Percentiles rank a stretch among this genome's conserved stretches.
Conservation (phyloP, 2,888 invertebrate species). For the Andrena praecox region DNA sequence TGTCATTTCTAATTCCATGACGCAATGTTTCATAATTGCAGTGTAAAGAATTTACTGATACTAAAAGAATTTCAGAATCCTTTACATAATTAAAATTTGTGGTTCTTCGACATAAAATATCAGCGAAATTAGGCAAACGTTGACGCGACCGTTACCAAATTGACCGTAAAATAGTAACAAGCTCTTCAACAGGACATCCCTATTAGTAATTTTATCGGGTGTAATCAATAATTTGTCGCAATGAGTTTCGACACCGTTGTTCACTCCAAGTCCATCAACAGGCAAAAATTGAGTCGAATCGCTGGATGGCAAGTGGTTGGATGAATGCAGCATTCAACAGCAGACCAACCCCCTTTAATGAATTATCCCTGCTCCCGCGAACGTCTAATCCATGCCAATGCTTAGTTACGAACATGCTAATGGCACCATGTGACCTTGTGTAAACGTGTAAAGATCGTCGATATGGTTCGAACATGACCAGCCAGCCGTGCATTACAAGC, state of each 20-base stretch:
- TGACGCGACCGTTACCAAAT: constrained; percentile 17
- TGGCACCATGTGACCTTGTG: constrained; percentile 62
- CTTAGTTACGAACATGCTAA: constrained; percentile 53
- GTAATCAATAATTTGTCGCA: constrained; percentile 56
- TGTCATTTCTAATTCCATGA: not conserved
- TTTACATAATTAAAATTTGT: too few species aligned
- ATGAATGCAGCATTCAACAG: constrained; percentile 49
- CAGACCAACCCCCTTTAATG: constrained; percentile 53
- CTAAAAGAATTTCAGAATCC: not conserved
- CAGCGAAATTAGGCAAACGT: too few species aligned
- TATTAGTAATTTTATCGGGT: constrained; percentile 34
- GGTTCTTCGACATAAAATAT: too few species aligned
- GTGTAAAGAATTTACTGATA: not conserved
- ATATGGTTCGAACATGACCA: constrained; percentile 53
- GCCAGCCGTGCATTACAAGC: constrained; percentile 32
- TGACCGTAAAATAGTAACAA: constrained; percentile 23
- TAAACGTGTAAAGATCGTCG: constrained; percentile 61
- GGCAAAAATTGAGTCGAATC: constrained; percentile 54
- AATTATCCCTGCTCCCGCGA: constrained; percentile 6
- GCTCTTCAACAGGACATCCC: not conserved
- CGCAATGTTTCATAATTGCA: not conserved
- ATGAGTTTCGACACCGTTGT: constrained; percentile 15
- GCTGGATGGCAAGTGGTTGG: constrained; percentile 44
- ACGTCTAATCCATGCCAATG: constrained; percentile 46
- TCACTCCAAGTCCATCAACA: constrained; percentile 28